These are phyloP conservation scores for Corythornis cristatus DNA, from an alignment of 2,113 vertebrate genomes.

Conservation along the genomic window DNA sequence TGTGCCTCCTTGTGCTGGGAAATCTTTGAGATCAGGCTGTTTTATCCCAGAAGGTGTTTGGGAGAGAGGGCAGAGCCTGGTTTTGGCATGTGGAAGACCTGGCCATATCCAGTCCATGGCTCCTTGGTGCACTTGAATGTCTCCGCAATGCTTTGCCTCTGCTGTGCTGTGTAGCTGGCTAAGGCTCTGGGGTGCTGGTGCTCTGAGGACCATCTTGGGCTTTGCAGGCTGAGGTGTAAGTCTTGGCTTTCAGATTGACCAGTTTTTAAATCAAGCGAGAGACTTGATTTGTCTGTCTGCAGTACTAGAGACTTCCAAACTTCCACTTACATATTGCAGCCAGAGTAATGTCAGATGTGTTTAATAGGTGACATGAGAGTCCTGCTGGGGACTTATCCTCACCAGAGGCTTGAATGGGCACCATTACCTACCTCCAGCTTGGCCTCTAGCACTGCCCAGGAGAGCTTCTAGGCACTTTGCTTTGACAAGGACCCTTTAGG, in stretches of 20 bases:
- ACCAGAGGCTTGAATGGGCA: rapidly evolving
- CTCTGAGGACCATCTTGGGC: neutral
- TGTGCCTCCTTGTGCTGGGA: neutral
- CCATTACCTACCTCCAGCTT: neutral
- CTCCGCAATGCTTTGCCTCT: neutral
- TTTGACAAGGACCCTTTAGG: neutral
- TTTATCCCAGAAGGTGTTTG: neutral
- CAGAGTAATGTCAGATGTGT: neutral
- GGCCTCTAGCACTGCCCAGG: neutral
- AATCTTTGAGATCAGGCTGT: neutral
- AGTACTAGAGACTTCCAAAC: neutral
- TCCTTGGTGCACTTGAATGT: neutral
- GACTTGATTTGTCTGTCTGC: neutral
- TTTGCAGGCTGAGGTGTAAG: neutral
- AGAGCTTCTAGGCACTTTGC: neutral
- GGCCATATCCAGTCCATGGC: rapidly evolving
- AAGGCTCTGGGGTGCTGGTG: neutral
- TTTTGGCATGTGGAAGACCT: neutral
- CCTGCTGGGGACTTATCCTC: neutral
- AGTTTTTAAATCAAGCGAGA: neutral
- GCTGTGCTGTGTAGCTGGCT: neutral
- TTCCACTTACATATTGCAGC: neutral
- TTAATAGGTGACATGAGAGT: neutral
- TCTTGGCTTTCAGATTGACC: neutral
- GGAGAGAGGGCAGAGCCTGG: neutral